These are phyloP conservation scores for Mesembrinibis cayennensis DNA, from an alignment of 2,113 vertebrate species.

Conservation along the genomic window DNA sequence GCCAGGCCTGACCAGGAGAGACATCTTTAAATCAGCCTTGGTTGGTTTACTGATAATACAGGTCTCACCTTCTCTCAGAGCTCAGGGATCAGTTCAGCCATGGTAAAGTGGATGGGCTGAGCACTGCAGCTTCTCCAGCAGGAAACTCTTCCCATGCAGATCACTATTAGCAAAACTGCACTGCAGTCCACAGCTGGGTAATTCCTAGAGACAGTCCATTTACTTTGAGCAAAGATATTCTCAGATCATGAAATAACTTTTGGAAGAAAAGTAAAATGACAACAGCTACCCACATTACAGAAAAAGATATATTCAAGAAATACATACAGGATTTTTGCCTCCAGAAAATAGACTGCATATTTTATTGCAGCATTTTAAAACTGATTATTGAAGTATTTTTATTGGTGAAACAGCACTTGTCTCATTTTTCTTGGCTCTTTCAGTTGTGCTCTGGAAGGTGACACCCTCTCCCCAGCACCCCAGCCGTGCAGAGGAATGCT, in stretches of 20 bases:
- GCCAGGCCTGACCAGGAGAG: not conserved
- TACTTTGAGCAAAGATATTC: not conserved
- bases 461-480: not conserved
- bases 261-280: not conserved
- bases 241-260: not conserved
- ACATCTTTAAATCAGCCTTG: not conserved
- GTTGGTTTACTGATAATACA: not conserved
- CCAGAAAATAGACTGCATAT: not conserved
- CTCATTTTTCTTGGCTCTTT: not conserved
- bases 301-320: not conserved
- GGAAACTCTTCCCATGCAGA: not conserved
- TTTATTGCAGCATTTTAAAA: not conserved
- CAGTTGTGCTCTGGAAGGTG: not conserved
- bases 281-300: not conserved
- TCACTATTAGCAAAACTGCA: not conserved
- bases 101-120: not conserved
- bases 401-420: not conserved
- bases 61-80: not conserved
- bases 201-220: not conserved
- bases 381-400: not conserved
- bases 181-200: not conserved
- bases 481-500: fast-evolving
- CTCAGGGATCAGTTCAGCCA: not conserved
- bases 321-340: not conserved
- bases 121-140: not conserved